A percentile compares a stretch with the other conserved stretches of the same genome.
phyloP scores from a whole-genome alignment of 2,797 vertebrate genomes.

The Phalanger gymnotis region DNA sequence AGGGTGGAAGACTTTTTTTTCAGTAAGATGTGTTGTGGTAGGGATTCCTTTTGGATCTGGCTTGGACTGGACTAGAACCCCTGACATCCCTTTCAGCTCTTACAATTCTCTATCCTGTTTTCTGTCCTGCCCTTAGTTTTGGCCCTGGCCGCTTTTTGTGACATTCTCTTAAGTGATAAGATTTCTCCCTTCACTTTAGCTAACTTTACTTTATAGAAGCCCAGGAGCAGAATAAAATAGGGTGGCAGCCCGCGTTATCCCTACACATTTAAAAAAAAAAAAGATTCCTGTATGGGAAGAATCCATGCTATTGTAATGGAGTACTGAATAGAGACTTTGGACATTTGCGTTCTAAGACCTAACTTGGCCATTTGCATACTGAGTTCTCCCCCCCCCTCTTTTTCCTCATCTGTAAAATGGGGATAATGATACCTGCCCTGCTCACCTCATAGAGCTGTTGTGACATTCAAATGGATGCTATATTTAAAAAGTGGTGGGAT shows the following conservation, averaged over 20 bases:
- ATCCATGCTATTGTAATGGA: neutral
- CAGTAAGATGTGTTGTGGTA: neutral
- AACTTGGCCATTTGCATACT: neutral
- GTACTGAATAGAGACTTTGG: neutral
- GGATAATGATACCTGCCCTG: neutral
- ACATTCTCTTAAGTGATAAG: conserved; percentile 45
- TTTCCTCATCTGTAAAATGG: neutral
- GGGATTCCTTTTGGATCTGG: neutral
- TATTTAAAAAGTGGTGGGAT: neutral
- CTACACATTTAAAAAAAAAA: neutral
- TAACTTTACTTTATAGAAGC: neutral
- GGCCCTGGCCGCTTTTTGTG: neutral
- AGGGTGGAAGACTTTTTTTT: neutral
- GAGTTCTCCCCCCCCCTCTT: neutral
- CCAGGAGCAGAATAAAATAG: neutral
- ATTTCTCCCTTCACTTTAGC: neutral
- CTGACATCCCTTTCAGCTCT: neutral
- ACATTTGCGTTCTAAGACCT: neutral
- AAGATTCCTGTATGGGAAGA: neutral
- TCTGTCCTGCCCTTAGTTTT: neutral
- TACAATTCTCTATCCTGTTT: conserved; percentile 34
- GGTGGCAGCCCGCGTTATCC: neutral
- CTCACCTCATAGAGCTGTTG: neutral
- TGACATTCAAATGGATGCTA: neutral
- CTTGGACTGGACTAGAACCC: neutral